Conservation (phyloP, 2,797 vertebrate species). For the Anolis apletophallus region DNA sequence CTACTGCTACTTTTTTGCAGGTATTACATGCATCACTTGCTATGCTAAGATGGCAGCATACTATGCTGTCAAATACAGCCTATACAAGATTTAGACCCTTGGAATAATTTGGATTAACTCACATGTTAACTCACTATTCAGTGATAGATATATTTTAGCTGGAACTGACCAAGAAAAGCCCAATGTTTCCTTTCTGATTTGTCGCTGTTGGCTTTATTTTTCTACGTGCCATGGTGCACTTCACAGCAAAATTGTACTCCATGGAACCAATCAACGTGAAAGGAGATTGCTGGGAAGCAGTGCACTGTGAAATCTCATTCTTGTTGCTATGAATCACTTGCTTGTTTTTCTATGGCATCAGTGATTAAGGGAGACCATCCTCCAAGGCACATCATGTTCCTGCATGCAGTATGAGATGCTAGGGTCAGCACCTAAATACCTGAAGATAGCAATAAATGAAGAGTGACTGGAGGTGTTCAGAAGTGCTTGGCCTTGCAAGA, state of each 20-base stretch:
- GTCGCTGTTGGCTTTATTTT: not conserved
- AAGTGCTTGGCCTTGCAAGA: conserved; percentile 34
- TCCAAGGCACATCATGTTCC: not conserved
- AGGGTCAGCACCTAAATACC: not conserved
- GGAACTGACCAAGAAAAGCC: too few species aligned
- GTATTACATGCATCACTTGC: not conserved
- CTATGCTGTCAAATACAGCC: not conserved
- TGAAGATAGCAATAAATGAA: conserved; percentile 33
- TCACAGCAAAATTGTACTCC: not conserved
- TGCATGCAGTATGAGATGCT: conserved; percentile 2
- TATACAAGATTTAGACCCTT: too few species aligned
- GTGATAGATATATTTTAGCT: too few species aligned
- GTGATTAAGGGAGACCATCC: not conserved
- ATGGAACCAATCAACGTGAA: not conserved
- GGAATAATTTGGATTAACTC: too few species aligned
- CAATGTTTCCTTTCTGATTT: not conserved
- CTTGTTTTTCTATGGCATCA: not conserved
- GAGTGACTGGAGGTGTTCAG: conserved; percentile 12
- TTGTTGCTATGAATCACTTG: not conserved
- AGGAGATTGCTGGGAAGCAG: not conserved
- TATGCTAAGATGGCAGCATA: not conserved
- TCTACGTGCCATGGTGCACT: not conserved
- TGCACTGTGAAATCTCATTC: not conserved
- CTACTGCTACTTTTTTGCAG: not conserved
- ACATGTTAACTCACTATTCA: too few species aligned